These are phyloP conservation scores for Ivindomyrus marchei DNA, from an alignment of 2,113 vertebrate genomes.

Conservation along the genomic window DNA sequence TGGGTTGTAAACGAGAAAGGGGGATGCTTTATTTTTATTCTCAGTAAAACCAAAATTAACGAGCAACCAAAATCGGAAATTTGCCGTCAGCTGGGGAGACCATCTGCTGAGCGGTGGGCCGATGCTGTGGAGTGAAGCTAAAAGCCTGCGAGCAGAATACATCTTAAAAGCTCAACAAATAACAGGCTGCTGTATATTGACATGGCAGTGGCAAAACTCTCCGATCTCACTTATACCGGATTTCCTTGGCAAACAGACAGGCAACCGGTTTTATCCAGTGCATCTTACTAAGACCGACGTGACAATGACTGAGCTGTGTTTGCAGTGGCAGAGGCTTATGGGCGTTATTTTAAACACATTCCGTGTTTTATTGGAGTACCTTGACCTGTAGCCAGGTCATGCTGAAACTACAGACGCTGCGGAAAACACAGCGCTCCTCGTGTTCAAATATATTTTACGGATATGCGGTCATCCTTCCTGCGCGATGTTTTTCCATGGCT, in stretches of 20 bases:
- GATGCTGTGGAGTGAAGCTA: background rate
- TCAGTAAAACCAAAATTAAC: background rate
- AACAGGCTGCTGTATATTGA: constrained; percentile 10
- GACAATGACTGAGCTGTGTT: background rate
- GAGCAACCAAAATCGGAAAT: background rate
- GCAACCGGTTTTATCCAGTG: background rate
- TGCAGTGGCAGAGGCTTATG: background rate
- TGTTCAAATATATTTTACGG: background rate
- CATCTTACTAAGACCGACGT: background rate
- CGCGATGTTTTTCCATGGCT: background rate
- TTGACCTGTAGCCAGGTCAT: background rate
- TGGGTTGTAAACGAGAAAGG: background rate
- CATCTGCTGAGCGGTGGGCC: background rate
- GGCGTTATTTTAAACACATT: constrained; percentile 13
- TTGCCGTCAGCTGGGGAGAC: background rate
- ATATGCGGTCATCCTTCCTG: background rate
- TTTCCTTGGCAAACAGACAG: constrained; percentile 19
- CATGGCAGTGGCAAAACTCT: background rate
- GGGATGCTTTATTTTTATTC: background rate
- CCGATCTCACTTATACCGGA: background rate
- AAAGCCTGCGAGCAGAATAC: background rate
- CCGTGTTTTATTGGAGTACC: constrained; percentile 15
- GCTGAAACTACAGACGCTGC: background rate
- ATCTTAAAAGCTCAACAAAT: constrained; percentile 27
- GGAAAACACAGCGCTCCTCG: background rate